These are phyloP conservation scores for Spialia ferax DNA, from an alignment of 2,888 invertebrate genomes.

Conservation along the genomic window DNA sequence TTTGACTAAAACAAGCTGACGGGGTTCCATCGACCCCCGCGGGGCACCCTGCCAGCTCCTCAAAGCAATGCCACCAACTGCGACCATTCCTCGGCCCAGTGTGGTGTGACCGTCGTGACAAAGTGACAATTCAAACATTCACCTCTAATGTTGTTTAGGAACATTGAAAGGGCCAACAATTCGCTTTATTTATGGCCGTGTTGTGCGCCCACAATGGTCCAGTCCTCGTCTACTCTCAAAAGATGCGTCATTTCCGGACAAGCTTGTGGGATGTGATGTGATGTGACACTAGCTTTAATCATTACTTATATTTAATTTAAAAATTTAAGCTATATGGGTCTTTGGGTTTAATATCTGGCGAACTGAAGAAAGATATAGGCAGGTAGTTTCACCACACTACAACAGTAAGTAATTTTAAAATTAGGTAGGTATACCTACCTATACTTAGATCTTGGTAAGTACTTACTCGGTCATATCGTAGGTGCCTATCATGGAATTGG, in stretches of 20 bases:
- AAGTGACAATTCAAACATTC: constrained; percentile 83
- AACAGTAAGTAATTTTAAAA: too few species aligned
- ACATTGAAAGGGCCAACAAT: constrained; percentile 76
- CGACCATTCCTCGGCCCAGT: constrained; percentile 57
- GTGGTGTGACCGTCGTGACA: constrained; percentile 65
- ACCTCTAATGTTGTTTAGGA: constrained; percentile 82
- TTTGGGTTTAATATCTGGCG: too few species aligned
- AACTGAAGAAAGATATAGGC: too few species aligned
- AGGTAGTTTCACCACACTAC: neutral
- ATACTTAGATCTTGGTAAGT: too few species aligned
- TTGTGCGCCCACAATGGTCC: constrained; percentile 72
- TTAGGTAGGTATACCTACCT: too few species aligned
- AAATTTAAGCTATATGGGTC: too few species aligned
- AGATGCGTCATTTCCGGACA: constrained; percentile 79
- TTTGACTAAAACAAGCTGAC: constrained; percentile 46
- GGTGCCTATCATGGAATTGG: too few species aligned
- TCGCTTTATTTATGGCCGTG: constrained; percentile 76
- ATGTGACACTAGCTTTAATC: constrained; percentile 8
- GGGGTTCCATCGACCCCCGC: constrained; percentile 47
- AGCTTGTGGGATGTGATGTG: constrained; percentile 7
- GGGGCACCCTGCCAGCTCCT: constrained; percentile 59
- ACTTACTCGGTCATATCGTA: too few species aligned
- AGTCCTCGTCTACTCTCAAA: constrained; percentile 64
- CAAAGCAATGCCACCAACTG: constrained; percentile 59
- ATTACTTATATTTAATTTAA: neutral